Percentiles rank a stretch among this genome's conserved stretches.
Evolutionary conservation across 2,797 vertebrate genomes (phyloP).

Genomic region (Paramormyrops hopkinsi): DNA sequence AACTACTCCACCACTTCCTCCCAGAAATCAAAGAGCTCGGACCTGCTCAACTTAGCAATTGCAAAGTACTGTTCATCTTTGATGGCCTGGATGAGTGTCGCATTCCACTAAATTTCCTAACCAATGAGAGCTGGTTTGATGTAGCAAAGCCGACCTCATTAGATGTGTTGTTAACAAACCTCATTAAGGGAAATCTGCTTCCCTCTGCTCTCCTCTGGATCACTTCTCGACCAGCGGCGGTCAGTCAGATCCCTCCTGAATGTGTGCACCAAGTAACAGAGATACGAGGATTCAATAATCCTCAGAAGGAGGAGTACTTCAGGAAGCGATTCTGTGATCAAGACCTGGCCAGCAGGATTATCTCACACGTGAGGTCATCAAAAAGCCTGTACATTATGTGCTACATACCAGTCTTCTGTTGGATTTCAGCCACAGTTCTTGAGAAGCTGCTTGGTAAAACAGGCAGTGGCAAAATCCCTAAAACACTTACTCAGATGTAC

Average conservation of each 20-base stretch:
- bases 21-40: not conserved
- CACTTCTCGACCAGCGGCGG: not conserved
- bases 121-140: not conserved
- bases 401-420: not conserved
- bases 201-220: slow-evolving; percentile 16
- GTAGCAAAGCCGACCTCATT: not conserved
- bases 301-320: not conserved
- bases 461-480: not conserved
- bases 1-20: not conserved
- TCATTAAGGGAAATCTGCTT: slow-evolving; percentile 33
- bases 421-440: not conserved
- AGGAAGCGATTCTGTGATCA: not conserved
- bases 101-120: not conserved
- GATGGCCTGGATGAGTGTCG: not conserved
- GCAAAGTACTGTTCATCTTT: not conserved
- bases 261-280: not conserved
- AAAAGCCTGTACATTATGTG: not conserved
- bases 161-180: not conserved
- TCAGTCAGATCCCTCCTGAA: not conserved
- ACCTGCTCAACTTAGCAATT: not conserved
- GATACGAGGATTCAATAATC: not conserved
- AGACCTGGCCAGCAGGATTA: not conserved
- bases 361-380: not conserved
- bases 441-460: not conserved
- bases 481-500: not conserved